Conservation (phyloP, 2,888 invertebrate species). For the Oscheius sp. region DNA sequence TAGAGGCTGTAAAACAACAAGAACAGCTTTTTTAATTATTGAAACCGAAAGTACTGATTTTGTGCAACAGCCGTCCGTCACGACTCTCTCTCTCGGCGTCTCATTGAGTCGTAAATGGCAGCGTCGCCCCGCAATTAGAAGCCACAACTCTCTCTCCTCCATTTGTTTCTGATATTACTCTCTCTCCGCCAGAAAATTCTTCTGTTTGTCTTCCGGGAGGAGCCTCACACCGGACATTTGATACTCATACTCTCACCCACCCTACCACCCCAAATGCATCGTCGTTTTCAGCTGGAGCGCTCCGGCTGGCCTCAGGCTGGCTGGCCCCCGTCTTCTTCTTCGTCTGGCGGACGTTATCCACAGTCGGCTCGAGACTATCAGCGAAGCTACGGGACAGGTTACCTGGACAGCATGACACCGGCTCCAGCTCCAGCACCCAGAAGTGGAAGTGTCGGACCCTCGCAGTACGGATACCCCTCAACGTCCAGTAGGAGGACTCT, state of each 20-base stretch:
- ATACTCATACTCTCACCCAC: neutral
- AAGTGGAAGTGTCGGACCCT: constrained; percentile 28
- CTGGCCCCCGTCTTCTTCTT: neutral
- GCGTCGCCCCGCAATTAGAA: no score
- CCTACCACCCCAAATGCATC: neutral
- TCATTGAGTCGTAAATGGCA: no score
- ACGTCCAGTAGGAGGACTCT: constrained; percentile 17
- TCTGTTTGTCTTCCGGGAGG: no score
- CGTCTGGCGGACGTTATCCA: neutral
- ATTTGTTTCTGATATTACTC: no score
- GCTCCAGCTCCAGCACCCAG: constrained; percentile 28
- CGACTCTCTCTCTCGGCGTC: no score
- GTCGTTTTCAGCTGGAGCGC: constrained; percentile 7
- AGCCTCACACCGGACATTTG: no score
- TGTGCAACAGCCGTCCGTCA: no score
- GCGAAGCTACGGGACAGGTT: neutral
- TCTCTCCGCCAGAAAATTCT: no score
- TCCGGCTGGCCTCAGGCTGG: neutral
- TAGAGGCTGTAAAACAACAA: no score
- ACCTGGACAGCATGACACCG: neutral
- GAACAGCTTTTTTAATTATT: no score
- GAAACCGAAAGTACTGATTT: no score
- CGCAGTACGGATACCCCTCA: constrained; percentile 34
- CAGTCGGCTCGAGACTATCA: neutral
- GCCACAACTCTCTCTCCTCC: no score